Evolutionary conservation across 1,140 invertebrate species (phyloP), one percentile per base, ranked within the genome.

Genomic region (Ptiloglossa arizonensis): DNA sequence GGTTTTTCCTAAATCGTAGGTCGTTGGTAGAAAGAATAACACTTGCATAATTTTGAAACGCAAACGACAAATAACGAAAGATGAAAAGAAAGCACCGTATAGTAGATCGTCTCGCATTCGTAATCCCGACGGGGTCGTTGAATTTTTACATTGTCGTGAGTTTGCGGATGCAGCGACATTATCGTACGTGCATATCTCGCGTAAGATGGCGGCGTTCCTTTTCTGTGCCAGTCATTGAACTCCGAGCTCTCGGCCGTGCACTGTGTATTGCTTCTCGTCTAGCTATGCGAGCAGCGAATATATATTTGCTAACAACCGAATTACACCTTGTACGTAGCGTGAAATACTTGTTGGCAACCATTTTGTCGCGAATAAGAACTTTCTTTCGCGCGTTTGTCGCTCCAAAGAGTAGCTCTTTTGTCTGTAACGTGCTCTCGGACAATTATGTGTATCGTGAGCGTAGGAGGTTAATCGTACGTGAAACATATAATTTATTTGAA

Each of bases 211-310:
- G 85, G 74, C 81, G 79, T 85, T 88, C 79, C 86, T 89, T 91
- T 90, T 91, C 89, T 87, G 87, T 89, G 88, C 85, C 89, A 91
- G 90, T 89, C 89, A 89, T 89, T 90, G 89, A 90, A 91, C 89
- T 87, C 87, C 0, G 67, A n/a, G 60, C 27, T 44, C 73, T 68
- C 56, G 22, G 38, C 56, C 32, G 57, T 69, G 77, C 64, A 13
- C 74, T 63, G 74, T 83, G 8, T 41, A 32, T 9, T 27, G 35
- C 60, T 64, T 48, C 41, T 57, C 29, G 13, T 44, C n/a, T 57
- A 62, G 41, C 82, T 54, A 63, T 52, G 52, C 27, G 52, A 69
- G 2, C 70, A 63, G 85, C 83, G 50, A 87, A 89, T 87, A 89
- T 86, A 87, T 62, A 87, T 71, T 71, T 50, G 44, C 52, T 44